These are phyloP conservation scores for Stenodema calcarata DNA, from an alignment of 2,888 invertebrate species.

Conservation along the genomic window DNA sequence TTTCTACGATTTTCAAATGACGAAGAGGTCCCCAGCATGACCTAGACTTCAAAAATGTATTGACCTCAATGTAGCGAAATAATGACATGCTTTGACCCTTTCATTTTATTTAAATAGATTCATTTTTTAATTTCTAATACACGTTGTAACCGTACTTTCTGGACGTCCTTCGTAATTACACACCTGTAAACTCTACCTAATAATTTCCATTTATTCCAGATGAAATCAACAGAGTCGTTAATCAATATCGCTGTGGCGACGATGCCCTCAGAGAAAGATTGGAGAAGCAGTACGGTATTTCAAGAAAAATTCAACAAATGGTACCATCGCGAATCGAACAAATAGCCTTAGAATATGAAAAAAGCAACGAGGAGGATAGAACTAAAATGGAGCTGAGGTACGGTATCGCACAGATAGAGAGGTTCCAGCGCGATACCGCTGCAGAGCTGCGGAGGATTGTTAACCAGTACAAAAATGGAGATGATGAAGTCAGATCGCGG, in stretches of 20 bases:
- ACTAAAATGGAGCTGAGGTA: constrained; percentile 65
- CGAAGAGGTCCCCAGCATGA: too few species aligned
- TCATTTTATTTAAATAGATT: too few species aligned
- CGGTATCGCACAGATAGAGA: constrained; percentile 65
- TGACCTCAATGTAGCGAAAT: too few species aligned
- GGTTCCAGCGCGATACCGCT: constrained; percentile 57
- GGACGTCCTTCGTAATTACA: too few species aligned
- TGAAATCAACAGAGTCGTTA: constrained; percentile 61
- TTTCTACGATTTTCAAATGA: too few species aligned
- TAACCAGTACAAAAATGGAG: background rate
- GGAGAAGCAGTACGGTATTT: background rate
- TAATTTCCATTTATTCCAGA: constrained; percentile 59
- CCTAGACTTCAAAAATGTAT: too few species aligned
- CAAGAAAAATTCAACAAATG: background rate
- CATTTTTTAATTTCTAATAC: too few species aligned
- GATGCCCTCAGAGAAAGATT: background rate
- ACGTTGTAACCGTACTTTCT: too few species aligned
- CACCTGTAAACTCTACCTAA: too few species aligned
- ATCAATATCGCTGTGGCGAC: background rate
- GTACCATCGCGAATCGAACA: background rate
- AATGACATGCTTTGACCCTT: too few species aligned
- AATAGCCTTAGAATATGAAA: constrained; percentile 64
- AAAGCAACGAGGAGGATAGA: constrained; percentile 62
- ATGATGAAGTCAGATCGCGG: background rate
- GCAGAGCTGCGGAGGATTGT: background rate